Base-by-base conservation (phyloP, 2,888 invertebrate genomes). In the Diloba caeruleocephala region DNA sequence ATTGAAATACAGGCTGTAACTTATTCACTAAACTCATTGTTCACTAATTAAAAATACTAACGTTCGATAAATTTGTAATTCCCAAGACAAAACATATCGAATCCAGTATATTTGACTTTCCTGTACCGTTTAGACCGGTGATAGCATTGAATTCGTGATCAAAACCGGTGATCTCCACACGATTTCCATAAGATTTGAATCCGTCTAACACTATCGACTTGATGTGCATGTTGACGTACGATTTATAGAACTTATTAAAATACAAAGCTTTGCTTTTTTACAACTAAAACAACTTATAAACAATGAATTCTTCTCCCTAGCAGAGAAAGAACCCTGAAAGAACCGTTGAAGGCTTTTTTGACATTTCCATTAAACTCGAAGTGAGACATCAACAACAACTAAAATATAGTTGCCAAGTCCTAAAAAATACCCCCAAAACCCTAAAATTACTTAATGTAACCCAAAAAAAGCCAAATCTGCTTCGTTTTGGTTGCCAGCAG, bases 31-130 rank as follows among this genome's bases (percentile, higher is more conserved):
- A 45, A 32, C 34, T 36, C n/a, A 44, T 33, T 57, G 41, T 54
- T 43, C 59, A 50, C 43, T 53, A 50, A 41, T 6, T 48, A 55
- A 38, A 33, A 33, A n/a, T 56, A 90, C 94, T 95, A 94, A 98
- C 98, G 88, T 98, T 97, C 1, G 96, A 95, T 63, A 99, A 94
- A 88, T 99, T 98, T 12, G 97, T 96, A 43, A 99, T 99, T 44
- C 99, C 99, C 17, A 99, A 93, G 5, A 99, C 97, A 87, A 99
- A 99, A 87, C 99, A 99, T 87, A 99, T 99, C 0, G 98, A 96
- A 92, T 99, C 99, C 53, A 99, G 94, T 81, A 99, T 98, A 82
- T 99, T 99, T 0, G 99, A 99, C 90, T 99, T 99, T 25, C 99
- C 99, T 65, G 98, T 98, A 5, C 99, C 99, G 89, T 99, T 99